Percentiles rank a stretch among this genome's conserved stretches.
These are phyloP conservation scores for Cephus runcator DNA, from an alignment of 2,888 invertebrate species.

Conservation along the genomic window DNA sequence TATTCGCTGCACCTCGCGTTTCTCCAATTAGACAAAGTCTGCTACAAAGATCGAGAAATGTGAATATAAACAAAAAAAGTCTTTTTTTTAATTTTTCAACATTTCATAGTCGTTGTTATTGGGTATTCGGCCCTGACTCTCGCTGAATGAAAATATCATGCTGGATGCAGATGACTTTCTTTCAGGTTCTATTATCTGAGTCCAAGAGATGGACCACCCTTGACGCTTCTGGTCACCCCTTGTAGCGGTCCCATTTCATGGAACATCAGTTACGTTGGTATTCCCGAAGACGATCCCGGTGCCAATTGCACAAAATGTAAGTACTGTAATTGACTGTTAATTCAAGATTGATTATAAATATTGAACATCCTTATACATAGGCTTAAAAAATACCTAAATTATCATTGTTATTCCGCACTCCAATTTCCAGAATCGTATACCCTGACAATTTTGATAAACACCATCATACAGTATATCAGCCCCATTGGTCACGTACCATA, in stretches of 20 bases:
- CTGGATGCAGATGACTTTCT: conserved; percentile 61
- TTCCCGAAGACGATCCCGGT: conserved; percentile 56
- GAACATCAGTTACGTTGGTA: conserved; percentile 60
- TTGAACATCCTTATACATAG: not conserved
- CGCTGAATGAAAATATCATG: conserved; percentile 55
- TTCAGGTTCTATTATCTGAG: conserved; percentile 62
- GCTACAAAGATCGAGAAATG: not conserved
- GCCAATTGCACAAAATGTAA: conserved; percentile 53
- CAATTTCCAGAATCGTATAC: not conserved
- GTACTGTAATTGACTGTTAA: conserved; percentile 6
- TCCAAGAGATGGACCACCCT: conserved; percentile 58
- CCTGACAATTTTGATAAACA: not conserved
- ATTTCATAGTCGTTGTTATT: not conserved
- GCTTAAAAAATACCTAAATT: not conserved
- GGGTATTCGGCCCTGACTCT: conserved; percentile 36
- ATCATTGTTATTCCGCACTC: not conserved
- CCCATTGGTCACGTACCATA: not conserved
- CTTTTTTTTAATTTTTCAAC: not conserved
- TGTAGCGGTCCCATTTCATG: conserved; percentile 61
- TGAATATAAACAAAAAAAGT: not conserved
- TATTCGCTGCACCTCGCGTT: too few relatives aligned
- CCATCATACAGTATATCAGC: not conserved
- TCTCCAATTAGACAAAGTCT: not conserved
- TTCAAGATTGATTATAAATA: not conserved
- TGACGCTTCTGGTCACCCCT: conserved; percentile 61